These are phyloP conservation scores for Cyprinodon diabolis DNA, from an alignment of 2,797 vertebrate species.

Conservation along the genomic window DNA sequence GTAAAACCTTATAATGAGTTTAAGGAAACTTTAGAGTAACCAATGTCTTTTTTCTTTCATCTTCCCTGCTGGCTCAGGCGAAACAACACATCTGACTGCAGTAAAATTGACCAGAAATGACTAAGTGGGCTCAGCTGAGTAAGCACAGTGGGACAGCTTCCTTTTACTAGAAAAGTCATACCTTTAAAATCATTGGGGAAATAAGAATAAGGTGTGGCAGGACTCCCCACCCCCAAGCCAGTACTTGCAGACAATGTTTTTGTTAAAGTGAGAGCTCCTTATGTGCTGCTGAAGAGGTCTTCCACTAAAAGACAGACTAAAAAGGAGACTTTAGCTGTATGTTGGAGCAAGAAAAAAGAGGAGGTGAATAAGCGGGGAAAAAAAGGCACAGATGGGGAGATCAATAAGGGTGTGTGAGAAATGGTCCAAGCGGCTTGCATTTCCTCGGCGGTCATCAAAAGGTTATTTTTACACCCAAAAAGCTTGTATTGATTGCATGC, in stretches of 20 bases:
- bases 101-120: slow-evolving; percentile 37
- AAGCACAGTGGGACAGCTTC: slow-evolving; percentile 54
- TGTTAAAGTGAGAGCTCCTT: slow-evolving; percentile 31
- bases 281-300: slow-evolving; percentile 40
- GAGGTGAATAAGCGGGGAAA: slow-evolving; percentile 23
- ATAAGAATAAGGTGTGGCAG: slow-evolving; percentile 34
- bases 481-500: slow-evolving; percentile 88
- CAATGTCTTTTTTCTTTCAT: slow-evolving; percentile 11
- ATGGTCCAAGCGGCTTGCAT: slow-evolving; percentile 81
- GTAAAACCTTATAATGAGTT: neutral
- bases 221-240: neutral
- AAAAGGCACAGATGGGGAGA: slow-evolving; percentile 70
- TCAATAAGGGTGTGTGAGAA: slow-evolving; percentile 85
- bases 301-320: slow-evolving; percentile 33
- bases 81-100: slow-evolving; percentile 23
- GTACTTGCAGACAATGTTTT: slow-evolving; percentile 21
- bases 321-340: slow-evolving; percentile 17
- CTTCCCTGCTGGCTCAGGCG: slow-evolving; percentile 10
- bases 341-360: slow-evolving; percentile 49
- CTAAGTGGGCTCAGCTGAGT: slow-evolving; percentile 59
- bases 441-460: slow-evolving; percentile 91
- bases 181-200: slow-evolving; percentile 56
- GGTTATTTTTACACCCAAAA: slow-evolving; percentile 94
- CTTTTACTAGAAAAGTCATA: slow-evolving; percentile 44
- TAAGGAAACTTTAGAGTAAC: neutral